Base-by-base conservation (phyloP, 2,888 invertebrate genomes). In the Dryomyza anilis region DNA sequence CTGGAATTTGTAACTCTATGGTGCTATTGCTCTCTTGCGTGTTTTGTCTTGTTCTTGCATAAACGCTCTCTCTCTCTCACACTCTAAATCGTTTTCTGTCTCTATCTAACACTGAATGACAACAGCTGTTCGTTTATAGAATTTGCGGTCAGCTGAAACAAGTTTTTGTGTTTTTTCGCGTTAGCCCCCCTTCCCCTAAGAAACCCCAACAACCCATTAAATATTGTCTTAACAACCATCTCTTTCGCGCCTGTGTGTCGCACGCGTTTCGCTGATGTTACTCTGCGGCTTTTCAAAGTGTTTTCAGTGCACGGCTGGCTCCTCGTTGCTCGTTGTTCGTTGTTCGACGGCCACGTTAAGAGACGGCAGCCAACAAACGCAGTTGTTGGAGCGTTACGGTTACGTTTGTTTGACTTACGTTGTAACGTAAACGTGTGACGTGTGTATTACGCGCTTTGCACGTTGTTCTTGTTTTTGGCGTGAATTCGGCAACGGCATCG, bases 21-120 rank as follows among this genome's bases (percentile, higher is more conserved):
- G 39, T n/a, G 25, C 23, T 50, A 39, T 6, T n/a, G 12, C 59
- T 60, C 30, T 48, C 25, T 29, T 23, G 25, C 21, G 48, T n/a
- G 39, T 33, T 53, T 16, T 16, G 16, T 12, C n/a, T 25, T 55
- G 53, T 29, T 55, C 6, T 27, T 36, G 3, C 27, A 4, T 46
- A 19, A 25, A 16, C 16, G n/a, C 45, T 8, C 29, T 30, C 23
- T 33, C 3, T 39, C 6, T 10, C n/a, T 60, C 53, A 12, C 65
- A 65, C 70, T 29, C 46, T 39, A 19, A 14, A 62, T 59, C 66
- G 69, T 69, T 33, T 48, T 39, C 74, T 72, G 67, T 48, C 69
- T 73, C 36, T 63, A 71, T 67, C 70, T 16, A 60, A 36, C 70
- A 70, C n/a, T n/a, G n/a, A n/a, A n/a, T n/a, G n/a, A n/a, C n/a